Conservation (phyloP, 2,888 invertebrate species). For the Synergus japonicus region DNA sequence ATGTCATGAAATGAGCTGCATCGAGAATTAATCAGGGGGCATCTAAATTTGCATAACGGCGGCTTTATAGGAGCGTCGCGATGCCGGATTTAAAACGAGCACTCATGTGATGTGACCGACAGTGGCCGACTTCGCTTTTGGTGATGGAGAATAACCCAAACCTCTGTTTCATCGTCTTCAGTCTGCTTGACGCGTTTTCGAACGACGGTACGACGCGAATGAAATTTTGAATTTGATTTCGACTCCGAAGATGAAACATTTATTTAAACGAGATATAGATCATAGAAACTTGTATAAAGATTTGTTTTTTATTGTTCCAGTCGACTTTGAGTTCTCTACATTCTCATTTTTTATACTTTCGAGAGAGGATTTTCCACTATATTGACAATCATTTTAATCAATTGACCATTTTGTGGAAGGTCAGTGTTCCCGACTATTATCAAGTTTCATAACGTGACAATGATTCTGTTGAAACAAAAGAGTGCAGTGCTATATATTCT, state of each 20-base stretch:
- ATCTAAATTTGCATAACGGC: conserved; percentile 11
- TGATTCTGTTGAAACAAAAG: conserved; percentile 68
- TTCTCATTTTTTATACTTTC: background rate
- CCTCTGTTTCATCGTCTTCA: conserved; percentile 29
- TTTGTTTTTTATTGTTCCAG: background rate
- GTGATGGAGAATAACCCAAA: conserved; percentile 41
- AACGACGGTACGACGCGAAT: conserved; percentile 26
- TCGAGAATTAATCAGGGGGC: background rate
- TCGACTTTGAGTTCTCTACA: background rate
- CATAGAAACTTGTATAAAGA: background rate
- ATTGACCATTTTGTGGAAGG: background rate
- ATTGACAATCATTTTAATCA: background rate
- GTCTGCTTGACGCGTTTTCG: conserved; percentile 43
- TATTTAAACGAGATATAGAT: background rate
- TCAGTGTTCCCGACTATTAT: background rate
- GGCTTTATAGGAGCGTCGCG: background rate
- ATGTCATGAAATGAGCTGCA: background rate
- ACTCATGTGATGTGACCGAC: conserved; percentile 19
- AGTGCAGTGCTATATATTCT: conserved; percentile 78
- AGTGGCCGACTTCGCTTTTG: conserved; percentile 28
- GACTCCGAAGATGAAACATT: background rate
- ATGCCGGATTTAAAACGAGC: conserved; percentile 29
- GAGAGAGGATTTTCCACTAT: background rate
- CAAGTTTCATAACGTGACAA: conserved; percentile 42
- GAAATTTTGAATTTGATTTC: background rate